These are phyloP conservation scores for Apus apus DNA, from an alignment of 2,113 vertebrate species.

Conservation along the genomic window DNA sequence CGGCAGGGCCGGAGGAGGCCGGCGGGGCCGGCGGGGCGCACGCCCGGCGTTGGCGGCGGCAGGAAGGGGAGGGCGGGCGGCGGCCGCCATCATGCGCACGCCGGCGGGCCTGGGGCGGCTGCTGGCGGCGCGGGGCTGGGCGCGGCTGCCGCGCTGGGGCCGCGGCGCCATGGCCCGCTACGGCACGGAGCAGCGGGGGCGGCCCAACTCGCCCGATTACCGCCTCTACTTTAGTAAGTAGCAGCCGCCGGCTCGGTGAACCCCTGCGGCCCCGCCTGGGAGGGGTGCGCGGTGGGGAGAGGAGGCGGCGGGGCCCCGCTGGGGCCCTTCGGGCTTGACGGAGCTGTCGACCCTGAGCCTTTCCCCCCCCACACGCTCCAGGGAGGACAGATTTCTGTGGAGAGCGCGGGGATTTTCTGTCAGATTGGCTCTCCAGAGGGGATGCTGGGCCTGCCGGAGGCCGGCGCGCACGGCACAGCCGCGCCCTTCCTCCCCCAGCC, in stretches of 20 bases:
- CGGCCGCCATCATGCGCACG: conserved; percentile 6
- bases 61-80: conserved; percentile 20
- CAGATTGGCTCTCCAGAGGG: neutral
- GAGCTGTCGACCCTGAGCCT: neutral
- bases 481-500: neutral
- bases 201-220: conserved; percentile 77
- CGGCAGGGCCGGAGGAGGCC: too few relatives aligned
- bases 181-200: conserved; percentile 85
- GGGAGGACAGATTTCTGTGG: too few relatives aligned
- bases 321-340: neutral
- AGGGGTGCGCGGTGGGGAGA: neutral
- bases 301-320: neutral
- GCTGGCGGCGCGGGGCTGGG: neutral
- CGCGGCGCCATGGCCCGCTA: conserved; percentile 75
- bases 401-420: neutral
- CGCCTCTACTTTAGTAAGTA: conserved; percentile 95
- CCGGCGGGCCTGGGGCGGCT: neutral
- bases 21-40: neutral
- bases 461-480: neutral
- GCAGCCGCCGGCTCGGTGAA: neutral
- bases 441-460: neutral
- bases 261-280: neutral
- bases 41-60: neutral
- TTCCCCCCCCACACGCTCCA: too few relatives aligned
- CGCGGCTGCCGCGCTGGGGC: neutral